Conservation (phyloP, 2,888 invertebrate genomes). For the Chorisops tibialis region DNA sequence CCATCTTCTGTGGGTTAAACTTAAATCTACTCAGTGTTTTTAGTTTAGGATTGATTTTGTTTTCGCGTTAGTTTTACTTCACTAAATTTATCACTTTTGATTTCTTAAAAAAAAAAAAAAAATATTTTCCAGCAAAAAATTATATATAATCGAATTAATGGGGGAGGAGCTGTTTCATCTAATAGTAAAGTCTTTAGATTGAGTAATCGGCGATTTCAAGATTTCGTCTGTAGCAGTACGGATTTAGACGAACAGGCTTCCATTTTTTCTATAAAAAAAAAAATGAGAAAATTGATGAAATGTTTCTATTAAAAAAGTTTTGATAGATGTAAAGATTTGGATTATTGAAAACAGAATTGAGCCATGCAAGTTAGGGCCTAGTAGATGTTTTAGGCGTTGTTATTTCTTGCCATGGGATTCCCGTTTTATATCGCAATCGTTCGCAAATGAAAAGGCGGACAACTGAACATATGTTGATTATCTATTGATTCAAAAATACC, state of each 20-base stretch:
- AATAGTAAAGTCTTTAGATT: conserved; percentile 36
- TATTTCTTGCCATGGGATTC: too few relatives aligned
- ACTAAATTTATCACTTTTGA: conserved; percentile 14
- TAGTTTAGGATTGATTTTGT: too few relatives aligned
- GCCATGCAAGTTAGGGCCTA: too few relatives aligned
- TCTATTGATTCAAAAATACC: too few relatives aligned
- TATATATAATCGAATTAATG: too few relatives aligned
- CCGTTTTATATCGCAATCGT: too few relatives aligned
- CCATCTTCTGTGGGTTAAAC: not conserved
- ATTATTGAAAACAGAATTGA: too few relatives aligned
- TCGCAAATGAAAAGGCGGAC: too few relatives aligned
- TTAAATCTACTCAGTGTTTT: not conserved
- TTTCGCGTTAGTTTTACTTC: not conserved
- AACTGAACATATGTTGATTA: too few relatives aligned
- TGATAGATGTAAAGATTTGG: conserved; percentile 37
- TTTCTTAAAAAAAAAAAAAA: not conserved
- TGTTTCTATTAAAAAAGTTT: conserved; percentile 36
- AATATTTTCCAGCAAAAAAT: not conserved
- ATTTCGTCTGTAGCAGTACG: conserved; percentile 49
- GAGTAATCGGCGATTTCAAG: conserved; percentile 51
- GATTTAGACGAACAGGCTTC: conserved; percentile 52
- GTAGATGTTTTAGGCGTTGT: too few relatives aligned
- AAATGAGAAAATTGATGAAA: conserved; percentile 12
- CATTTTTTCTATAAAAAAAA: conserved; percentile 52
- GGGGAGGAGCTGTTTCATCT: not conserved